Evolutionary conservation across 2,888 invertebrate genomes (phyloP), one percentile per base, ranked within the genome.

Genomic region (Tenthredo amoena): DNA sequence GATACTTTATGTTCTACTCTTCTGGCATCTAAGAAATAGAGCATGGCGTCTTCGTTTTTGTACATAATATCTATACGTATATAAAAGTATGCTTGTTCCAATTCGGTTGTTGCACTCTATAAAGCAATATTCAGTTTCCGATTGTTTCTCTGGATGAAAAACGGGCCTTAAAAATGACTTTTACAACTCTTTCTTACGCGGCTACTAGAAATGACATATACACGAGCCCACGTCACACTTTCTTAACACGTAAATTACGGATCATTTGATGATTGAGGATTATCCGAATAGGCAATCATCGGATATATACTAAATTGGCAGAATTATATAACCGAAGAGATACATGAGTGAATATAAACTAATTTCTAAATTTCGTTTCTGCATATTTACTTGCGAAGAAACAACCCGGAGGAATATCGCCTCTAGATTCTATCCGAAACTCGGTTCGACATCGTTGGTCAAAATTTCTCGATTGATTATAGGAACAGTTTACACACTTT

Each of bases 51-150:
- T 7, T 55, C 15, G 21, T 79, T 55, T 34, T 79, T 79, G 18
- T 37, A n/a, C 71, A 71, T 37, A 37, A 71, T 12, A 31, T 37
- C 34, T 21, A 18, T 26, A 55, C 26, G 1, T 40, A 77, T 21
- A 50, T 18, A 37, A 31, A 58, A 34, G n/a, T 58, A 34, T 18
- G 34, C 31, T 15, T 79, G 58, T 58, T 79, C 58, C 79, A 79
- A 43, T 55, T 58, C 79, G 58, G 34, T n/a, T 79, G 79, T 55
- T 58, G 26, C 58, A 79, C 79, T 79, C 79, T 58, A 79, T 55
- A 79, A 58, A 79, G 37, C 79, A 79, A 58, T 55, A 55, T n/a
- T 55, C 34, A n/a, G 18, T 26, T 15, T 2, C 18, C 55, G 4
- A 58, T 37, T 37, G 31, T 37, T 15, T n/a, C 0, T 10, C 18